These are phyloP conservation scores for Pelecanoides urinatrix DNA, from an alignment of 2,113 vertebrate species.

Conservation along the genomic window DNA sequence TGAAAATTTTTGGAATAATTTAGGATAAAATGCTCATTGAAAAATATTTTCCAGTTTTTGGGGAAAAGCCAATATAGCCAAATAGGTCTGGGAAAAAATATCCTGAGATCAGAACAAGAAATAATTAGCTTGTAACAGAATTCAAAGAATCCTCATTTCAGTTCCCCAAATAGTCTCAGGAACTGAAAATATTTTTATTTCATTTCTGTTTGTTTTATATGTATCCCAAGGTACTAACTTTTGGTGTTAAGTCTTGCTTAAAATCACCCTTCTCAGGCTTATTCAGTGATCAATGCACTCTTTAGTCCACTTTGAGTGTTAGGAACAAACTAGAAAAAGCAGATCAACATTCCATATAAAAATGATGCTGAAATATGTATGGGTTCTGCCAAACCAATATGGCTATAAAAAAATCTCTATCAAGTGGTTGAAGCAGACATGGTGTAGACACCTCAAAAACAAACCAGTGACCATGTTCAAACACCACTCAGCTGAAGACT, in stretches of 20 bases:
- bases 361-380: conserved; percentile 15
- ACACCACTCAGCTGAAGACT: conserved; percentile 6
- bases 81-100: conserved; percentile 22
- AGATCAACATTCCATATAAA: background rate
- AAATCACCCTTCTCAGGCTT: background rate
- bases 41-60: conserved; percentile 3
- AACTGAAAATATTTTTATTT: conserved; percentile 32
- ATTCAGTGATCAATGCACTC: background rate
- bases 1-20: conserved; percentile 19
- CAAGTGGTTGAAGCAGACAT: conserved; percentile 33
- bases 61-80: background rate
- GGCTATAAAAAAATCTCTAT: conserved; percentile 14
- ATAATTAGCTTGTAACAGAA: conserved; percentile 16
- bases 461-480: conserved; percentile 31
- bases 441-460: conserved; percentile 49
- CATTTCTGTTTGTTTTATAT: conserved; percentile 36
- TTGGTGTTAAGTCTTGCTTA: background rate
- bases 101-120: conserved; percentile 9
- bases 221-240: background rate
- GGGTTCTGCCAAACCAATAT: background rate
- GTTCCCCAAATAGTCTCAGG: conserved; percentile 10
- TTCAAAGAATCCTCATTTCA: conserved; percentile 5
- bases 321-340: conserved; percentile 1
- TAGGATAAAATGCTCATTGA: background rate
- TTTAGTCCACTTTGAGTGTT: background rate